Evolutionary conservation across 2,888 invertebrate genomes (phyloP), one percentile per base, ranked within the genome.

Genomic region (Pyrochroa serraticornis): DNA sequence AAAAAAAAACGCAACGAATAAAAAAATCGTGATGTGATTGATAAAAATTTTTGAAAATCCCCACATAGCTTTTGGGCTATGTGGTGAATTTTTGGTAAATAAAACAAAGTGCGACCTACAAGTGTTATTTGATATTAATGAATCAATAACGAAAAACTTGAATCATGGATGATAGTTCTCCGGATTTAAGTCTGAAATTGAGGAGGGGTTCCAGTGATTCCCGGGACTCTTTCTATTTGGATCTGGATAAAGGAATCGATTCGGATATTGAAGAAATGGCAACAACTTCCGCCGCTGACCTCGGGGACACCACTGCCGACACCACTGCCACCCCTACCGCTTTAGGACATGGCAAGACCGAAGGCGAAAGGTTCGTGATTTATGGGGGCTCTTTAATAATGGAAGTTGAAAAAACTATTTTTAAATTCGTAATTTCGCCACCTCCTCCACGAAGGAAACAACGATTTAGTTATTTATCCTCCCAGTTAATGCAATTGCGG

Each of bases 181-280:
- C 92, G 62, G 92, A 93, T 81, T 81, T 93, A 80, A 92, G 92
- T 82, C 84, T 93, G 65, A 91, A 92, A 81, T 81, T 93, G 76
- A 86, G 93, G 69, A 87, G 92, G 57, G 92, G 92, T 47, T 92
- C 92, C 34, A 92, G 91, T 76, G 93, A 92, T 80, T 93, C 93
- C 33, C 84, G 92, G 64, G 93, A 93, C 79, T 92, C 92, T 51
- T 93, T 92, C 78, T 93, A 93, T 75, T 92, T 93, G 92, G 92
- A 93, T 81, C 92, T 93, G 77, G 93, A 92, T 71, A 91, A 91
- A 82, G 93, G 93, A 59, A 93, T 93, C 76, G 93, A 93, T 80
- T 92, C 92, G 12, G 93, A 93, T 76, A 93, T 92, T 71, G 92
- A 92, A 77, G 92, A 92, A 79, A 91, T 92, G 74, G 83, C 85